A percentile compares a stretch with the other conserved stretches of the same genome.
Evolutionary conservation across 64 coral and sea anemone genomes (phyloP).

Genomic region (Pocillopora damicornis): DNA sequence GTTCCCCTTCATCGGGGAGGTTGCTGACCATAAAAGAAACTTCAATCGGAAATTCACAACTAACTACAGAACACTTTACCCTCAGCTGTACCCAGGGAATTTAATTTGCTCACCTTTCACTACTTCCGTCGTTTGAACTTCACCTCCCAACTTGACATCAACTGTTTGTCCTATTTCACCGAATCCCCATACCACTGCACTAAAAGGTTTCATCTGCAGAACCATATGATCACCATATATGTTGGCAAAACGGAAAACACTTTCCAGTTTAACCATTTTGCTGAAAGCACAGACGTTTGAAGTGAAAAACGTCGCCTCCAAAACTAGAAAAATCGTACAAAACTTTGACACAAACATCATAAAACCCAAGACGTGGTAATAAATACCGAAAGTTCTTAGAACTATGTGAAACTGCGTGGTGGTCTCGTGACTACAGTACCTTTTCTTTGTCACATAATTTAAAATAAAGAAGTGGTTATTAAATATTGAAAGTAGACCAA

Average conservation of each 20-base stretch:
- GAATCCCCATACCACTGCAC: constrained; percentile 83
- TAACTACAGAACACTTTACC: background rate
- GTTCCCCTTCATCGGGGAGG: background rate
- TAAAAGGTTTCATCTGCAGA: constrained; percentile 72
- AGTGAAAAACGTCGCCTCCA: background rate
- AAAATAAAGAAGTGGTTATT: too few relatives aligned
- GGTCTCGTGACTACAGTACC: background rate
- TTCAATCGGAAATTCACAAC: background rate
- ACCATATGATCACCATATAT: constrained; percentile 96
- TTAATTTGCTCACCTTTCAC: constrained; percentile 18
- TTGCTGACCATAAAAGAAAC: too few relatives aligned
- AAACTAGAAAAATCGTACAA: background rate
- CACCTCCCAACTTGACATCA: constrained; percentile 27
- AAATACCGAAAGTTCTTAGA: background rate
- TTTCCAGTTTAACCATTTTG: background rate
- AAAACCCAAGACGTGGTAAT: background rate
- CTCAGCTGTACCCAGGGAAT: background rate
- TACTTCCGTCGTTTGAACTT: constrained; percentile 35
- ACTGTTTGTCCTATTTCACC: constrained; percentile 80
- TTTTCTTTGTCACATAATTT: too few relatives aligned
- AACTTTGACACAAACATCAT: background rate
- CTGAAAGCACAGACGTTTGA: background rate
- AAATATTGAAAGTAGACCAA: too few relatives aligned
- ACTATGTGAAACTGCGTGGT: background rate
- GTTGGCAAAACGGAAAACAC: constrained; percentile 80